Base-by-base conservation (phyloP, 2,113 vertebrate species). In the Stomatorhinus ivindoensis region DNA sequence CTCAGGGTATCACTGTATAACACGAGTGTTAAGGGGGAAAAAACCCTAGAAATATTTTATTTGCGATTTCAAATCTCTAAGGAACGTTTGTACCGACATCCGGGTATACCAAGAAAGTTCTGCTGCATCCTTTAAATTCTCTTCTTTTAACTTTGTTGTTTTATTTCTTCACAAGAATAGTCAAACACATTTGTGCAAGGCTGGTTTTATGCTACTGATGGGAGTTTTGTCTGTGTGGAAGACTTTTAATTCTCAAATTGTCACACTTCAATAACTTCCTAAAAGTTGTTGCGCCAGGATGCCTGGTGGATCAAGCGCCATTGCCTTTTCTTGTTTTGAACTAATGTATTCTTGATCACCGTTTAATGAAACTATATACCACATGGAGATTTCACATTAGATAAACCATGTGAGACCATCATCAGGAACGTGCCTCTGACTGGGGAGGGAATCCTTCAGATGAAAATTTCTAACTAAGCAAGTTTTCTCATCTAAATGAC, bases 331-430 rank as follows among this genome's bases (percentile, higher is more conserved):
- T 99, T 99, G 98, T 99, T 99, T 99, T 99, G 98, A 99, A 99
- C 98, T 99, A 99, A 99, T 99, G 98, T 99, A 99, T 99, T 99
- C 98, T 99, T 99, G 98, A 99, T 99, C 98, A 99, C 98, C 98
- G 98, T 99, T 99, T 99, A 99, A 99, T 99, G 98, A 99, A 99
- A 99, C 98, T 99, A 99, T 99, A 99, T 99, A 99, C 98, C 98
- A 99, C 98, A 99, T 99, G 98, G 98, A 98, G 98, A 99, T 99
- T 99, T 99, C 98, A 99, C 98, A 99, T 99, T 99, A 99, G 98
- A 99, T 99, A 99, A 99, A 97, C 98, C 98, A 99, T 99, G 98
- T 99, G 98, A 99, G 98, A 99, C 98, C 97, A 97, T 98, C 98
- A 99, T 99, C 98, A 99, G 97, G 97, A 96, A 98, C 97, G 97